Evolutionary conservation across 2,888 invertebrate species (phyloP).

Genomic region (Drymonia ruficornis): DNA sequence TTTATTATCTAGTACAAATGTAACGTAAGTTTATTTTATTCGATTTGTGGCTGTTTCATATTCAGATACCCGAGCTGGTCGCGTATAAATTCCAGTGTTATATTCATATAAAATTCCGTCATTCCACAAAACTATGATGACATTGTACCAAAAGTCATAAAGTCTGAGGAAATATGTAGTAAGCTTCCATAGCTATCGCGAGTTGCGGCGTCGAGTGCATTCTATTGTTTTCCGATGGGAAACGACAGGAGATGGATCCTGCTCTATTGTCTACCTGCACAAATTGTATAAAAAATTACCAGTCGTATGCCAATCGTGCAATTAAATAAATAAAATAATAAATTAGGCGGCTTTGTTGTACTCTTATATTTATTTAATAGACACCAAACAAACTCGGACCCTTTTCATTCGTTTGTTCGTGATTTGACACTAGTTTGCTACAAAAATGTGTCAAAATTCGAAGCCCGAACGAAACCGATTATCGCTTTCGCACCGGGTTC

Average conservation of each 20-base stretch:
- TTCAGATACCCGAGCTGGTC: not conserved
- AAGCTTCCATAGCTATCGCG: conserved; percentile 50
- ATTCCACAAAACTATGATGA: conserved; percentile 21
- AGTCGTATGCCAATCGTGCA: conserved; percentile 19
- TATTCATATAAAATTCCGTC: conserved; percentile 12
- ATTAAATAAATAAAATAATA: too few relatives aligned
- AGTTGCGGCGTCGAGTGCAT: conserved; percentile 55
- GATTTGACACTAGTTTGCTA: too few relatives aligned
- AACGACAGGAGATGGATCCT: conserved; percentile 61
- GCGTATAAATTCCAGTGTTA: not conserved
- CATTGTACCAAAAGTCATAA: conserved; percentile 50
- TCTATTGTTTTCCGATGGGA: conserved; percentile 71
- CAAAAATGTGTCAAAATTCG: too few relatives aligned
- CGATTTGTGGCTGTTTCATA: too few relatives aligned
- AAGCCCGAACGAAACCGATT: too few relatives aligned
- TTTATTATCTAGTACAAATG: too few relatives aligned
- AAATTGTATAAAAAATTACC: conserved; percentile 26
- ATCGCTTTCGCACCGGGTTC: too few relatives aligned
- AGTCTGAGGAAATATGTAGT: conserved; percentile 52
- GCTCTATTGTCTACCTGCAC: conserved; percentile 45
- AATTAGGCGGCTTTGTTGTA: too few relatives aligned
- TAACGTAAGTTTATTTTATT: too few relatives aligned
- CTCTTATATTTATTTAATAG: too few relatives aligned
- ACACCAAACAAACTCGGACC: too few relatives aligned
- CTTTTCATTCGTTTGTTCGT: too few relatives aligned